Base-by-base conservation (phyloP, 2,113 vertebrate genomes). In the Gallinago undulata region DNA sequence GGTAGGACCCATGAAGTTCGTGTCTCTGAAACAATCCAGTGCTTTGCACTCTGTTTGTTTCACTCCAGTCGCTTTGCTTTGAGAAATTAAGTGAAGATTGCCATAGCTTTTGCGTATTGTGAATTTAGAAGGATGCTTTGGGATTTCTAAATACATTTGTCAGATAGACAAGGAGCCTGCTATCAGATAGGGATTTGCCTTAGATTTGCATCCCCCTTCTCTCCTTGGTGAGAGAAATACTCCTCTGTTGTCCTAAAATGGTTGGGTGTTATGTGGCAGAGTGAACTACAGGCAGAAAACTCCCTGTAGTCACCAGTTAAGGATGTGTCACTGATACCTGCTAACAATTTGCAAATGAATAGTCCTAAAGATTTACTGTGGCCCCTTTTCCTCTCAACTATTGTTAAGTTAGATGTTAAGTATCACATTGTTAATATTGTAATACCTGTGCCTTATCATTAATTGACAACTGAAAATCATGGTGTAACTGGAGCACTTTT, bases 221-320 rank as follows among this genome's bases (percentile, higher is more conserved):
- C 39, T 78, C 19, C 66, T 74, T 41, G 56, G 57, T 30, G 62
- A 33, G 11, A 33, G 16, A 35, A 30, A 13, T 45, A 12, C n/a
- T 11, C 6, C 4, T 37, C 33, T 35, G 37, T 39, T 28, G 7
- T 63, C 48, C 70, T 23, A 7, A 10, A 45, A 18, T 3, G 10
- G 27, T 6, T 21, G 47, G 43, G 22, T 43, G 35, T n/a, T n/a
- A 16, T 1, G 8, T 30, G 39, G 23, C 45, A 45, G 57, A 59
- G 47, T 2, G 41, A 69, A 47, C 35, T 37, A 37, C 35, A 37
- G 47, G 28, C 41, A 45, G 28, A 22, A 33, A 31, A 60, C 18
- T 41, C 28, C 43, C 23, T 10, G 31, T 6, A 50, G 35, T 45
- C 33, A 25, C 28, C 11, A 1, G 0, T 0, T 23, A 25, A 45